Base-by-base conservation (phyloP, 2,888 invertebrate species). In the Pristionchus entomophagus region DNA sequence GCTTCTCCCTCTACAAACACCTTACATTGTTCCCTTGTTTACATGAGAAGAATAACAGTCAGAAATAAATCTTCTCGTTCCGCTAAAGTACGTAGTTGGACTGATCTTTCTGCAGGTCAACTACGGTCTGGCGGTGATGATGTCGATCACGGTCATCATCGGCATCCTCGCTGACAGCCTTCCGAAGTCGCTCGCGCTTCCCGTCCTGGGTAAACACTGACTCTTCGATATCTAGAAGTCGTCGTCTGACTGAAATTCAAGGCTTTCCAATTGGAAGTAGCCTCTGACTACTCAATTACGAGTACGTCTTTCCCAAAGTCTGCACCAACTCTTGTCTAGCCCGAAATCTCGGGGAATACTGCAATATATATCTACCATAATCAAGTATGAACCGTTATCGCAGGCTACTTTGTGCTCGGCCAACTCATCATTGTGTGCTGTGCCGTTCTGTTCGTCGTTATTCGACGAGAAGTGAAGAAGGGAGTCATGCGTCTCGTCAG, bases 121-220 rank as follows among this genome's bases (percentile, higher is more conserved):
- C n/a, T 82, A 49, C 62, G 82, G 82, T 5, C 59, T 82, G 10
- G 59, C 56, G n/a, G 45, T 62, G 0, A 82, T 82, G 59, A 82
- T 82, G 82, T 82, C 82, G 41, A 82, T 82, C 26, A 82, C 59
- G 10, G 82, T 82, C 26, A 82, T 82, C 62, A 82, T 59, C 19
- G 82, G 82, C 26, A 82, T 82, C 29, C 38, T 82, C 26, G 82
- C 82, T 4, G 82, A 82, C 22, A 38, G 59, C 29, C 59, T 82
- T 0, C 82, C 82, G 6, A 82, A 82, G 41, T 59, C 82, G 19
- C 38, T 41, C 56, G 17, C 45, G 6, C 41, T 59, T 38, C 82
- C 82, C n/a, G 45, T 59, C 0, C 32, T 82, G 26, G 82, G 82
- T 82, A 59, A 41, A 51, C 49, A 53, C 22, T 49, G 1, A 6